Percentiles rank a stretch among this genome's conserved stretches.
phyloP scores from a whole-genome alignment of 2,797 vertebrate species.

The Helarctos malayanus region DNA sequence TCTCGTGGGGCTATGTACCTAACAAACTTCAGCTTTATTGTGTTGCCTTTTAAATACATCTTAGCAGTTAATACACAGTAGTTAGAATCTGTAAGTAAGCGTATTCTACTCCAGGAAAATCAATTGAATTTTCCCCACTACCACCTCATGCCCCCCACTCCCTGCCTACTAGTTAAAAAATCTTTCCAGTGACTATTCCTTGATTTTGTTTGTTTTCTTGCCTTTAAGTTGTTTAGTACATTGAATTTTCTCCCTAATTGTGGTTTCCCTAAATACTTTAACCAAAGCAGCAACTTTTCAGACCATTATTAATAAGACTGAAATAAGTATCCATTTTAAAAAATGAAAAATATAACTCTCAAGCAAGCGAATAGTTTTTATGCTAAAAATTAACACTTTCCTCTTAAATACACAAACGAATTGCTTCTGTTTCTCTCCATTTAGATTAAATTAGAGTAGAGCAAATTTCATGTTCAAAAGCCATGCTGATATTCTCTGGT shows the following conservation, averaged over 20 bases:
- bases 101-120: background rate
- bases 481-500: slow-evolving; percentile 57
- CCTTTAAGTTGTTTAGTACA: background rate
- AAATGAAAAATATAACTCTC: background rate
- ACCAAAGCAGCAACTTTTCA: slow-evolving; percentile 31
- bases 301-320: background rate
- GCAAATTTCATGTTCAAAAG: slow-evolving; percentile 61
- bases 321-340: background rate
- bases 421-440: slow-evolving; percentile 32
- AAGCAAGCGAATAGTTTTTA: background rate
- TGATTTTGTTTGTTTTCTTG: slow-evolving; percentile 66
- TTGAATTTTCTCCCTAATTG: background rate
- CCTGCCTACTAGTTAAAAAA: background rate
- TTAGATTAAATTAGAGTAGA: slow-evolving; percentile 63
- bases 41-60: slow-evolving; percentile 42
- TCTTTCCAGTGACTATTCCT: background rate
- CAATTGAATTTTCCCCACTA: background rate
- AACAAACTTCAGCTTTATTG: slow-evolving; percentile 23
- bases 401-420: background rate
- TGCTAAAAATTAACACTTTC: slow-evolving; percentile 52
- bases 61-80: background rate
- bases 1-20: background rate
- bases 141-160: background rate
- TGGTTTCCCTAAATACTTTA: slow-evolving; percentile 39
- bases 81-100: background rate